These are phyloP conservation scores for Chrysolina haemoptera DNA, from an alignment of 2,888 invertebrate genomes.

Conservation along the genomic window DNA sequence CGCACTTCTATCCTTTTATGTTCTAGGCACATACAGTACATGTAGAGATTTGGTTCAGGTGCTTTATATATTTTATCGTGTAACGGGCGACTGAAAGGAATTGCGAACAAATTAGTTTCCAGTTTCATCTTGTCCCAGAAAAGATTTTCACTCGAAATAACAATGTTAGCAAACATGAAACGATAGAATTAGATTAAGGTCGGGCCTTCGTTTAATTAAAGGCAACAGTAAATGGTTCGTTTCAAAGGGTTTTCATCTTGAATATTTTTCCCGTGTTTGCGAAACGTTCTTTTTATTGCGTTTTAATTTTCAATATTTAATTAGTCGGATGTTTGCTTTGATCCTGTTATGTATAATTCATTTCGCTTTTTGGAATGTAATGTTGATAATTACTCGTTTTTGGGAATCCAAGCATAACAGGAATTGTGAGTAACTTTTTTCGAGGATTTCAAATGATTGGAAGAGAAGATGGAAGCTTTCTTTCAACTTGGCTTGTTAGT, in stretches of 20 bases:
- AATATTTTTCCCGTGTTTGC: slow-evolving; percentile 1
- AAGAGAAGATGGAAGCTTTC: not conserved
- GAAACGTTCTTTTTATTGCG: not conserved
- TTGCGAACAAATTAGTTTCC: slow-evolving; percentile 7
- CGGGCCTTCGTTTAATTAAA: slow-evolving; percentile 1
- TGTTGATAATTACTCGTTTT: not conserved
- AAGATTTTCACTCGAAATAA: slow-evolving; percentile 12
- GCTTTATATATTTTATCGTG: slow-evolving; percentile 14
- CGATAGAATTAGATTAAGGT: slow-evolving; percentile 15
- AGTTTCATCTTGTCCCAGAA: slow-evolving; percentile 2
- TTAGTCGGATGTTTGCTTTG: not conserved
- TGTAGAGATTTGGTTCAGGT: not conserved
- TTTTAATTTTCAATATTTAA: slow-evolving; percentile 2
- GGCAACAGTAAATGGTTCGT: not conserved
- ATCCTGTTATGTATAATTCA: not conserved
- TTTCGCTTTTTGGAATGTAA: not conserved
- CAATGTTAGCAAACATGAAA: slow-evolving; percentile 20
- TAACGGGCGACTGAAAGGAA: slow-evolving; percentile 5
- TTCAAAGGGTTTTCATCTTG: slow-evolving; percentile 13
- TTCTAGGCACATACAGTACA: too few relatives aligned
- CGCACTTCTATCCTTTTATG: too few relatives aligned
- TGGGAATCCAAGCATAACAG: not conserved
- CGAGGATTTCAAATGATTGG: not conserved
- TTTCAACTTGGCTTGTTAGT: too few relatives aligned
- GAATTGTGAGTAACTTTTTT: not conserved